Evolutionary conservation across 2,888 invertebrate species (phyloP), one percentile per base, ranked within the genome.

Genomic region (Mechanitis mazaeus): DNA sequence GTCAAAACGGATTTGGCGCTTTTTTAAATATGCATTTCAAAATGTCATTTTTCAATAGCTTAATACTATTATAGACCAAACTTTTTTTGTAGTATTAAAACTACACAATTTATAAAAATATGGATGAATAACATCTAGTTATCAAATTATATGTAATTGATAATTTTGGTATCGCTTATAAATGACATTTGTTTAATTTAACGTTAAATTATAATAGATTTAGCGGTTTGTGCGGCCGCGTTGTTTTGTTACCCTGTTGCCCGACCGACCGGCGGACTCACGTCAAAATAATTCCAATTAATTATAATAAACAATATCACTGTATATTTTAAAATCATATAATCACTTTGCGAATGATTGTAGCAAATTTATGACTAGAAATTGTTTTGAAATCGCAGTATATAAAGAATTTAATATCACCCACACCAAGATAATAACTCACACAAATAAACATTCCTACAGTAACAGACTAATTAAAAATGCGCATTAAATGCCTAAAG

Each of bases 361-460:
- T 73, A 81, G 77, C 81, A 83, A 80, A 78, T 75, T 72, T 76
- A 78, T 84, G 86, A 87, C 87, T 87, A 87, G 87, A 87, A 72
- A 78, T 73, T 69, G 73, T 75, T 71, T 71, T 47, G 12, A 55
- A 54, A 65, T 62, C 50, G 59, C 64, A 62, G 57, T 57, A 46
- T 58, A 53, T 20, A 54, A 61, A 6, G 31, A 28, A 50, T 31
- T 31, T 31, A 50, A 50, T 7, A 50, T n/a, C 31, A 50, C 50
- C 50, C 31, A 50, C 28, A 47, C 47, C 47, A 47, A 11, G n/a
- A 47, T 20, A 47, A 47, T 47, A 47, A 47, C 35, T 35, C 3
- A 35, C 2, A 35, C 35, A 47, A 47, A 20, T 20, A 11, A 47
- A 47, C 28, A 28, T 47, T 47, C 47, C 47, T 47, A 28, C 3